A percentile compares a stretch with the other conserved stretches of the same genome.
These are phyloP conservation scores for Coreius guichenoti DNA, from an alignment of 2,797 vertebrate genomes.

Conservation along the genomic window DNA sequence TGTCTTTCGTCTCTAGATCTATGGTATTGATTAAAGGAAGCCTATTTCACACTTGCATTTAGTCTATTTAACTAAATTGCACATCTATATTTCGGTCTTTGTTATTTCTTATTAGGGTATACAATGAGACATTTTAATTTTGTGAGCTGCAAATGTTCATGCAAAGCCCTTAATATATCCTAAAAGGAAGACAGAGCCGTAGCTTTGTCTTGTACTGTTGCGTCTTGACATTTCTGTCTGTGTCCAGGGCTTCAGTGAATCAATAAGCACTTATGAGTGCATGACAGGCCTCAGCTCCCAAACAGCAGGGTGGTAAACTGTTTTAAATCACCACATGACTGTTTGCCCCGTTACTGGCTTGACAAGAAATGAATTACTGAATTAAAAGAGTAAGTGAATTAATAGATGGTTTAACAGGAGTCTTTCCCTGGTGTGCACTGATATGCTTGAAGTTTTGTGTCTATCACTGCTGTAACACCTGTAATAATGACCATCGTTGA, in stretches of 20 bases:
- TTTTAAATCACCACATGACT: constrained; percentile 18
- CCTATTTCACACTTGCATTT: constrained; percentile 3
- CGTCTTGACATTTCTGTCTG: constrained; percentile 64
- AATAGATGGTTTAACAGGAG: not conserved
- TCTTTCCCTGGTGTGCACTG: not conserved
- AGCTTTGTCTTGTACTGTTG: constrained; percentile 48
- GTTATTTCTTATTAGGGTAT: not conserved
- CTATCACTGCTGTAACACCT: constrained; percentile 12
- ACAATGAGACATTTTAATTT: not conserved
- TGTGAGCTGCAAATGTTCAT: not conserved
- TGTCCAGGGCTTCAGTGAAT: constrained; percentile 54
- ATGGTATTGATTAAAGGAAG: constrained; percentile 22
- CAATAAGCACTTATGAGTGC: constrained; percentile 65
- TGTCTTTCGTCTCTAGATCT: not conserved
- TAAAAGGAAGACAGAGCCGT: not conserved
- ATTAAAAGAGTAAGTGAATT: not conserved
- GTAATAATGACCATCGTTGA: not conserved
- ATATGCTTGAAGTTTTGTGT: constrained; percentile 4
- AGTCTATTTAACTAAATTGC: not conserved
- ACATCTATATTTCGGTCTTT: not conserved
- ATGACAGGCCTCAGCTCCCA: constrained; percentile 28
- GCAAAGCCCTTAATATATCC: not conserved
- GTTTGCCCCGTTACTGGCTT: constrained; percentile 6
- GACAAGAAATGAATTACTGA: constrained; percentile 8
- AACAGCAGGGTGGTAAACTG: constrained; percentile 11